Conservation (phyloP, 2,888 invertebrate genomes). For the Balanococcus diminutus region DNA sequence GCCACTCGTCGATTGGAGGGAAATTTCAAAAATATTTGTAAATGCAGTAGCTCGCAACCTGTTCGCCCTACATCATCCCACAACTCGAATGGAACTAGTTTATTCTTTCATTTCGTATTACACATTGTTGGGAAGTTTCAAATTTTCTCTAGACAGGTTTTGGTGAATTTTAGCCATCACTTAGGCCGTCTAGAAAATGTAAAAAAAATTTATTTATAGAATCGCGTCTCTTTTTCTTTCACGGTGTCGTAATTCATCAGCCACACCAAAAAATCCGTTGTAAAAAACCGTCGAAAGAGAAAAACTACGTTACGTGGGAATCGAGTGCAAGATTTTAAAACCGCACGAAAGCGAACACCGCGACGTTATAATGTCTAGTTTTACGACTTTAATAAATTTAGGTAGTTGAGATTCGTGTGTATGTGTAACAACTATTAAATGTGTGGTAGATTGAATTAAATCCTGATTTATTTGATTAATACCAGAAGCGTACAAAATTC, state of each 20-base stretch:
- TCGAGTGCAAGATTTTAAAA: background rate
- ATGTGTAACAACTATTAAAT: background rate
- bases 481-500: background rate
- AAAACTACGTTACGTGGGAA: background rate
- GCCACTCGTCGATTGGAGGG: background rate
- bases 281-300: background rate
- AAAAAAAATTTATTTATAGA: conserved; percentile 11
- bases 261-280: background rate
- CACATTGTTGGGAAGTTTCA: background rate
- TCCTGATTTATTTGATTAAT: background rate
- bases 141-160: background rate
- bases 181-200: background rate
- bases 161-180: background rate
- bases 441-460: background rate
- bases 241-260: background rate
- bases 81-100: background rate
- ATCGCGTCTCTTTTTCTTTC: background rate
- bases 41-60: background rate
- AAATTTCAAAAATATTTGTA: background rate
- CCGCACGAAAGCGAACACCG: background rate
- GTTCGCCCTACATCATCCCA: conserved; percentile 8
- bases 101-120: background rate
- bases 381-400: conserved; percentile 12
- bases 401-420: background rate
- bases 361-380: conserved; percentile 12